Evolutionary conservation across 2,888 invertebrate species (phyloP), one percentile per base, ranked within the genome.

Genomic region (Habroteleia sp.): DNA sequence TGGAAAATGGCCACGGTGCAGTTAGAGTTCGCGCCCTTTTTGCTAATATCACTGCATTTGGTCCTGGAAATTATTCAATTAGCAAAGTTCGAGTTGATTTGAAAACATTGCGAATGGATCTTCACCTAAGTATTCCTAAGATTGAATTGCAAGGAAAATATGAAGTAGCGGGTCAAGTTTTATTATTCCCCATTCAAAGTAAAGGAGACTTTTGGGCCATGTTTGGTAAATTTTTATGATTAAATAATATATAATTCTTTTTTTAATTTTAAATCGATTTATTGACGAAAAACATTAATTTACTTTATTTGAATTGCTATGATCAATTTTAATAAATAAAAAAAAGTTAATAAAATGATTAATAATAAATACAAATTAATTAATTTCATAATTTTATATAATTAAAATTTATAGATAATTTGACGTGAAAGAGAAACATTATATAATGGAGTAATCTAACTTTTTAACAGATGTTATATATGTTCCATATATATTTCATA

Each of bases 181-280:
- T 95, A 10, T 90, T 95, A 10, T 93, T 95, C 84, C 95, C 95
- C 0, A 94, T 95, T 8, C 90, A 94, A 73, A 94, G 94, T 2
- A 92, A 93, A 81, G 95, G 95, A 13, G 93, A 95, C 81, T 95
- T 95, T 87, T 94, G 94, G 94, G 94, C 94, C 6, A 91, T 93
- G 48, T 94, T 95, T 82, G 91, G 95, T 94, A 89, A 92, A 92
- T 90, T 7, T 31, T 31, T n/a, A 37, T 10, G 2, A 37, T 16
- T 7, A 37, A 11, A 23, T 20, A 37, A 41, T 2, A 23, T 23
- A 20, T n/a, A n/a, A n/a, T n/a, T n/a, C n/a, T n/a, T n/a, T n/a
- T n/a, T n/a, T n/a, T n/a, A n/a, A n/a, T n/a, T n/a, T n/a, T n/a
- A n/a, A n/a, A n/a, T n/a, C n/a, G n/a, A n/a, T n/a, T n/a, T n/a